Percentiles rank a stretch among this genome's conserved stretches.
Conservation (phyloP, 2,888 invertebrate species). For the Metallyticus violacea region DNA sequence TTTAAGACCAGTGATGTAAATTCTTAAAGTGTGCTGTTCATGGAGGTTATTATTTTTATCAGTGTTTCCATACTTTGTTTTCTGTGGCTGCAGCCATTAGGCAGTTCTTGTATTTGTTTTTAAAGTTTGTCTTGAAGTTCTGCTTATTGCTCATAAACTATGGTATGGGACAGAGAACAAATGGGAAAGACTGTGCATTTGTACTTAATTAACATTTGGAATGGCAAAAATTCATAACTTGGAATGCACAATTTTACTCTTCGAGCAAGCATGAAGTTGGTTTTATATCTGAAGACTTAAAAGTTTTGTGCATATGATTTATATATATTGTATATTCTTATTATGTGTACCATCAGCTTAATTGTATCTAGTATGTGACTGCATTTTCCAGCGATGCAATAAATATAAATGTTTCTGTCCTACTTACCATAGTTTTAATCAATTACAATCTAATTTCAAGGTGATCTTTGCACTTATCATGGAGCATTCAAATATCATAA, state of each 20-base stretch:
- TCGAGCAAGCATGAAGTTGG: not conserved
- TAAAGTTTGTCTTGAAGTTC: not conserved
- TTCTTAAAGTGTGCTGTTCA: not conserved
- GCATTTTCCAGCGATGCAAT: not conserved
- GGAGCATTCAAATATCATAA: too few species aligned
- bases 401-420: not conserved
- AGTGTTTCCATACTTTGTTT: not conserved
- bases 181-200: not conserved
- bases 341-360: too few species aligned
- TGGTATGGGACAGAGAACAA: not conserved
- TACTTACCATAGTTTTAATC: not conserved
- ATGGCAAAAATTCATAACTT: not conserved
- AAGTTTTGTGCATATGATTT: too few species aligned
- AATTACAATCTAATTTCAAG: not conserved
- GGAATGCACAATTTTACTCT: not conserved
- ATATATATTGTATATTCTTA: too few species aligned
- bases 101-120: not conserved
- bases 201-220: not conserved
- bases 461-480: not conserved
- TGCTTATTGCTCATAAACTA: not conserved
- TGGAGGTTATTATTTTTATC: not conserved
- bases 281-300: not conserved
- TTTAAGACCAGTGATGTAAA: too few species aligned
- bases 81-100: not conserved
- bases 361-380: not conserved